A percentile compares a stretch with the other conserved stretches of the same genome.
Evolutionary conservation across 1,140 invertebrate species (phyloP).

Genomic region (Drosophila insularis): DNA sequence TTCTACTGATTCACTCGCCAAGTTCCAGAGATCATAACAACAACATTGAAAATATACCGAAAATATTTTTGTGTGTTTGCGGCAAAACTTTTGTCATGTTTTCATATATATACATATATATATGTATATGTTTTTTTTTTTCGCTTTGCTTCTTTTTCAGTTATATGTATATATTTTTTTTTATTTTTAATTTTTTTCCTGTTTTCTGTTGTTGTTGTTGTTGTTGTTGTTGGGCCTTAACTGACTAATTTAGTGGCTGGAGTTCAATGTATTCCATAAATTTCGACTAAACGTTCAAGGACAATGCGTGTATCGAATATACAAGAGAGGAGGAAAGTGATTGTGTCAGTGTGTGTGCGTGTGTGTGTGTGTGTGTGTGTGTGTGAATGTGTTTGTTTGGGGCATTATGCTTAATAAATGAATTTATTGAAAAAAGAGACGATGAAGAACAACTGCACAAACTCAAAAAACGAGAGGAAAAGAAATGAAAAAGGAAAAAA

Average conservation of each 20-base stretch:
- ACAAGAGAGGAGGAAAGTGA: slow-evolving; percentile 4
- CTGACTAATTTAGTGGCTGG: slow-evolving; percentile 74
- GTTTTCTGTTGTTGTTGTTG: slow-evolving; percentile 2
- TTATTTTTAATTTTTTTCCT: slow-evolving; percentile 1
- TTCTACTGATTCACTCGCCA: slow-evolving; percentile 39
- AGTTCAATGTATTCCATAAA: slow-evolving; percentile 80
- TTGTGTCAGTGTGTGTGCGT: slow-evolving; percentile 3
- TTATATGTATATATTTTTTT: slow-evolving; percentile 15
- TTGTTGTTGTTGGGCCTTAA: slow-evolving; percentile 48
- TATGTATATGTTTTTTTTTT: slow-evolving; percentile 15
- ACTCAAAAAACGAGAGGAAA: slow-evolving; percentile 25
- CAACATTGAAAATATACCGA: slow-evolving; percentile 42
- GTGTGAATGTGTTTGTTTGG: slow-evolving; percentile 27
- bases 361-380: slow-evolving; percentile 26
- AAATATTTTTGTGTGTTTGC: slow-evolving; percentile 55
- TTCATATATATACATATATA: slow-evolving; percentile 31
- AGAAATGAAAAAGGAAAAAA: slow-evolving; percentile 21
- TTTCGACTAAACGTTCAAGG: slow-evolving; percentile 78
- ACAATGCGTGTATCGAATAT: slow-evolving; percentile 62
- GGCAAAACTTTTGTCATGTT: slow-evolving; percentile 73
- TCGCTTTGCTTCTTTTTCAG: slow-evolving; percentile 14
- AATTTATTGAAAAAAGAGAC: slow-evolving; percentile 35
- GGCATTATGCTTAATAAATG: slow-evolving; percentile 56
- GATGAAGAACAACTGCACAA: slow-evolving; percentile 11
- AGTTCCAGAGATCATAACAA: slow-evolving; percentile 18